Evolutionary conservation across 2,113 vertebrate species (phyloP).

Genomic region (Oenanthe oenanthe): DNA sequence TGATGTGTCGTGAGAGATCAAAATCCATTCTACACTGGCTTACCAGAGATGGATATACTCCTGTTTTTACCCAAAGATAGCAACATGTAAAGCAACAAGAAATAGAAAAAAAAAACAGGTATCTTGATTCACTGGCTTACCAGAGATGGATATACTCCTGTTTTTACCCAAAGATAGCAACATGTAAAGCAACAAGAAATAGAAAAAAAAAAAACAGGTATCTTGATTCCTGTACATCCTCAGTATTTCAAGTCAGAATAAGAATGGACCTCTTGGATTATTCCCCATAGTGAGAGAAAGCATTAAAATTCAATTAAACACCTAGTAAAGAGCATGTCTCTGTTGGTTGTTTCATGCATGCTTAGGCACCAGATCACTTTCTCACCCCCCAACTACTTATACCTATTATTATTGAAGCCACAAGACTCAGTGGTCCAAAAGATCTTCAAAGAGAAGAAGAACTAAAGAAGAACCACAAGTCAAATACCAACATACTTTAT

Average conservation of each 20-base stretch:
- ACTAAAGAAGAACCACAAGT: no score
- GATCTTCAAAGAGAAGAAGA: background rate
- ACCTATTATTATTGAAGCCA: background rate
- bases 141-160: background rate
- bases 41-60: background rate
- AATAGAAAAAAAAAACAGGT: no score
- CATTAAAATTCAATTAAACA: background rate
- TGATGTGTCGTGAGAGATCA: background rate
- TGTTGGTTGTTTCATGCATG: background rate
- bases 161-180: background rate
- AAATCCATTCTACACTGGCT: background rate
- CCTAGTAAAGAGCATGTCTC: background rate
- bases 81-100: background rate
- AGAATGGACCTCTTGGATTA: background rate
- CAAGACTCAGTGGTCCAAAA: background rate
- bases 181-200: background rate
- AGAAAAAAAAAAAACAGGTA: no score
- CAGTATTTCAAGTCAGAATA: background rate
- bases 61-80: background rate
- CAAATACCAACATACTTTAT: background rate
- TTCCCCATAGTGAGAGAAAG: background rate
- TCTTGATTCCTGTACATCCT: background rate
- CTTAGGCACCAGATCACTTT: background rate
- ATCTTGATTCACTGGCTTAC: background rate
- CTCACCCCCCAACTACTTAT: background rate